Evolutionary conservation across 2,888 invertebrate species (phyloP).

Genomic region (Melieria crassipennis): DNA sequence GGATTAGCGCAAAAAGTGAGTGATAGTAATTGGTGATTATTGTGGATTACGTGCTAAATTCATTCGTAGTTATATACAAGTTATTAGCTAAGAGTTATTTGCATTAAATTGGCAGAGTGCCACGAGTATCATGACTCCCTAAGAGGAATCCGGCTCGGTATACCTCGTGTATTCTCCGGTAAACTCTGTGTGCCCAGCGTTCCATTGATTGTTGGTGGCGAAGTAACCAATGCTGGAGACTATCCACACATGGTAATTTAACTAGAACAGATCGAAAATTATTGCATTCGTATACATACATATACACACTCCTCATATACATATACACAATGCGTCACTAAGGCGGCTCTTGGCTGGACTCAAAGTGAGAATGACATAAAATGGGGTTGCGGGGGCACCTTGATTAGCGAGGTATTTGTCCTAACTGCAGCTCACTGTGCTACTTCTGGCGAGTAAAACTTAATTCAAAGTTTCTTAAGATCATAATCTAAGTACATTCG

Average conservation of each 20-base stretch:
- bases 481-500: not conserved
- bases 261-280: conserved; percentile 44
- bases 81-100: not conserved
- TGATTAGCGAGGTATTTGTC: conserved; percentile 31
- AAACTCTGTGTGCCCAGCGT: conserved; percentile 62
- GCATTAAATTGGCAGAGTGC: conserved; percentile 65
- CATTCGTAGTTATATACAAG: conserved; percentile 1
- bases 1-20: conserved; percentile 61
- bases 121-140: conserved; percentile 66
- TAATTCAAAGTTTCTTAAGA: not conserved
- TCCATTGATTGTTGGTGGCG: conserved; percentile 59
- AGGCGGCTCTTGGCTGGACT: conserved; percentile 40
- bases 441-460: conserved; percentile 33
- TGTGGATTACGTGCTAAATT: not conserved
- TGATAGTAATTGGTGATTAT: not conserved
- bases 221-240: conserved; percentile 22
- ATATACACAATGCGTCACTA: not conserved
- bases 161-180: conserved; percentile 50
- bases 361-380: conserved; percentile 1
- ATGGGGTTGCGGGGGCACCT: conserved; percentile 38
- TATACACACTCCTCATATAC: not conserved
- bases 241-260: conserved; percentile 36
- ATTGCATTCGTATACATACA: not conserved
- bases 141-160: conserved; percentile 49
- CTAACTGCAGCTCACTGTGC: conserved; percentile 41